Conservation (phyloP, 2,797 vertebrate genomes). For the Meda fulgida region DNA sequence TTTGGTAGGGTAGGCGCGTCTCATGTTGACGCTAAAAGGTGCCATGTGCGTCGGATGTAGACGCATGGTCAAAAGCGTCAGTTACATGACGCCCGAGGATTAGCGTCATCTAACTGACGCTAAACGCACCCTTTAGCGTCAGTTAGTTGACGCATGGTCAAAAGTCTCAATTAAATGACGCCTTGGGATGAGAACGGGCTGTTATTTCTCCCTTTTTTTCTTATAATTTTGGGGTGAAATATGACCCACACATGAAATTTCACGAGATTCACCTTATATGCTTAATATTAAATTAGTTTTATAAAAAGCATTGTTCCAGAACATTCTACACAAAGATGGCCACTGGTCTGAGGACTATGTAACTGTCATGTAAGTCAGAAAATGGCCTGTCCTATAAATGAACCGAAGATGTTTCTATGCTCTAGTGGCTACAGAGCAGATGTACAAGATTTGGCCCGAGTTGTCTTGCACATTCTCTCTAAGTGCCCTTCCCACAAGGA, state of each 20-base stretch:
- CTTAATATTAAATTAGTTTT: not conserved
- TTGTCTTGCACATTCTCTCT: slow-evolving; percentile 35
- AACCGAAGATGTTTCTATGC: slow-evolving; percentile 45
- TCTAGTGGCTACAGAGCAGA: slow-evolving; percentile 42
- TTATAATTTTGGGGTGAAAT: not conserved
- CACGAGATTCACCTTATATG: not conserved
- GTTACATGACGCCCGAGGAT: too few relatives aligned
- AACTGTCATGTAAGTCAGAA: slow-evolving; percentile 36
- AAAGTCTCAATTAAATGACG: too few relatives aligned
- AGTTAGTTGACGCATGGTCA: too few relatives aligned
- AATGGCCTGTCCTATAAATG: slow-evolving; percentile 6
- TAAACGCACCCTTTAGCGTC: too few relatives aligned
- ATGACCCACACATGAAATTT: not conserved
- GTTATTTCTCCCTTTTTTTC: too few relatives aligned
- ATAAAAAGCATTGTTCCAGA: not conserved
- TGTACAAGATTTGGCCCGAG: slow-evolving; percentile 39
- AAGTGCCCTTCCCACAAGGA: slow-evolving; percentile 35
- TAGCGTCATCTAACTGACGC: too few relatives aligned
- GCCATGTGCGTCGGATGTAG: too few relatives aligned
- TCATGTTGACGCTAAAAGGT: too few relatives aligned
- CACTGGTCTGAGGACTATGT: slow-evolving; percentile 9
- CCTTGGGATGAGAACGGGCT: too few relatives aligned
- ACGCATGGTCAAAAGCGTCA: too few relatives aligned
- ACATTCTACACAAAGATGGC: slow-evolving; percentile 1
- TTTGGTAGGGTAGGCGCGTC: too few relatives aligned